A percentile compares a stretch with the other conserved stretches of the same genome.
Conservation (phyloP, 2,888 invertebrate genomes). For the Nowickia ferox region DNA sequence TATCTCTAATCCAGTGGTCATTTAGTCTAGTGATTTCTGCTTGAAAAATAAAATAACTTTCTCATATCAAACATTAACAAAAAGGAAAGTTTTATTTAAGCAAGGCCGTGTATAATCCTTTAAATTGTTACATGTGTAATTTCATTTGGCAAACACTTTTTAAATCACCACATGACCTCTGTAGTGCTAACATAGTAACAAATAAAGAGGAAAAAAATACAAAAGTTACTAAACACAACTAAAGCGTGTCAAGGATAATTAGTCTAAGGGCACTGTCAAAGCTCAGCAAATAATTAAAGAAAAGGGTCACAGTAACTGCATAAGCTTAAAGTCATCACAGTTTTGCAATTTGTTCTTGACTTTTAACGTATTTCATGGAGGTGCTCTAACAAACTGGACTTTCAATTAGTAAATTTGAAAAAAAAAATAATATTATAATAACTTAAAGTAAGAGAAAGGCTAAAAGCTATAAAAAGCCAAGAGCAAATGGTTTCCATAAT, state of each 20-base stretch:
- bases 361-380: not conserved
- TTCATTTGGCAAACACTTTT: constrained; percentile 1
- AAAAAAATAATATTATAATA: too few species aligned
- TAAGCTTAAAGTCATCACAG: not conserved
- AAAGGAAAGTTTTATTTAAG: not conserved
- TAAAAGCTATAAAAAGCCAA: too few species aligned
- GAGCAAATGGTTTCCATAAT: too few species aligned
- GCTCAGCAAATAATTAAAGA: not conserved
- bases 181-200: not conserved
- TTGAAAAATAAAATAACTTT: too few species aligned
- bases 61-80: not conserved
- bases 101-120: not conserved
- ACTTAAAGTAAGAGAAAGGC: too few species aligned
- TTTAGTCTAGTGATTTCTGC: too few species aligned
- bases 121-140: not conserved
- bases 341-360: not conserved
- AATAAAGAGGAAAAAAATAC: not conserved
- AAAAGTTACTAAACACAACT: constrained; percentile 18
- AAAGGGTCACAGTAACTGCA: not conserved
- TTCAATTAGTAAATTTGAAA: too few species aligned
- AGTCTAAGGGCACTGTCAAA: not conserved
- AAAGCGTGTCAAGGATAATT: constrained; percentile 59
- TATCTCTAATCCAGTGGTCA: too few species aligned
- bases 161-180: not conserved
- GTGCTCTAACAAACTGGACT: not conserved